phyloP scores from a whole-genome alignment of 2,113 vertebrate genomes.

The Laterallus jamaicensis region DNA sequence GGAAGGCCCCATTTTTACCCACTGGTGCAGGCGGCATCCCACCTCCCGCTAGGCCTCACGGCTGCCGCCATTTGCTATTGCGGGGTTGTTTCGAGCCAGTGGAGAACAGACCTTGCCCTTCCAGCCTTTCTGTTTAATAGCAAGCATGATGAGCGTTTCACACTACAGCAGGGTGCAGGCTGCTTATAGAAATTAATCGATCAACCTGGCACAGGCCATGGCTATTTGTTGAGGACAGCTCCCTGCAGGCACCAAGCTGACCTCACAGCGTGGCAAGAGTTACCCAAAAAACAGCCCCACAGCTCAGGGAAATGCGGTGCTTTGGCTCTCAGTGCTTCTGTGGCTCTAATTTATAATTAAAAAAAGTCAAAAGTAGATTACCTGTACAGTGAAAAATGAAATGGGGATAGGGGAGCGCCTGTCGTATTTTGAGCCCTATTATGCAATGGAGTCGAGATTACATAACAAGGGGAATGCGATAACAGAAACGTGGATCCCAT shows the following conservation, averaged over 20 bases:
- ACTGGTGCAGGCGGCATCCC: rapidly evolving
- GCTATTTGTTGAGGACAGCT: background rate
- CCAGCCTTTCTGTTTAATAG: background rate
- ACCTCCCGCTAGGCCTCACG: rapidly evolving
- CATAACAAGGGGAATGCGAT: conserved; percentile 13
- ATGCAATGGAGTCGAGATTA: conserved; percentile 36
- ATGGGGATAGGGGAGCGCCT: background rate
- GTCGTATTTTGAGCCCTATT: background rate
- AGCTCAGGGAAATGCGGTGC: background rate
- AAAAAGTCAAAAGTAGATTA: background rate
- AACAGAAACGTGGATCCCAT: conserved; percentile 1
- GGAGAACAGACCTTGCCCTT: background rate
- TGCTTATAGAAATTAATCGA: background rate
- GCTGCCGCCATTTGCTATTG: background rate
- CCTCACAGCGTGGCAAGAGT: background rate
- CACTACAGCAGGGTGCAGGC: background rate
- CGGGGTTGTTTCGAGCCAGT: rapidly evolving
- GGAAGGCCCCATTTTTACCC: background rate
- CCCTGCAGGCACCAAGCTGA: background rate
- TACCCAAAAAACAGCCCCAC: background rate
- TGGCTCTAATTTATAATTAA: rapidly evolving
- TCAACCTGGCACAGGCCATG: background rate
- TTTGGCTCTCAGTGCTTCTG: rapidly evolving
- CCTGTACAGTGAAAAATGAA: background rate
- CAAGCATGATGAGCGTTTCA: background rate